Conservation (phyloP, 2,797 vertebrate genomes). For the Melanotaenia trifasciata region DNA sequence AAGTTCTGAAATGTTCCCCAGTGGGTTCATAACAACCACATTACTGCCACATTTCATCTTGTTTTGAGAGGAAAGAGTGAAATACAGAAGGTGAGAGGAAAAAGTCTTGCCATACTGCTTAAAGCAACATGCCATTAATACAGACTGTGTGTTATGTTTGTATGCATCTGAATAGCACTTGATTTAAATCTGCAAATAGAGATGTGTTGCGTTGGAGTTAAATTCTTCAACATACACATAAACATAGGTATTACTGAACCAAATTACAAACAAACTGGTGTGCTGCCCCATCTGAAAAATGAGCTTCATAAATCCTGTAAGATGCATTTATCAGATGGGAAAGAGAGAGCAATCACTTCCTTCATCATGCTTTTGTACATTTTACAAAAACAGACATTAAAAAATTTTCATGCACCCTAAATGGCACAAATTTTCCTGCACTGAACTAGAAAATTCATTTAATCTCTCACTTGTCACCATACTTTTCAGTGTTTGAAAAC, state of each 20-base stretch:
- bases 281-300: conserved; percentile 59
- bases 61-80: conserved; percentile 65
- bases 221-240: conserved; percentile 66
- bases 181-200: conserved; percentile 21
- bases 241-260: conserved; percentile 70
- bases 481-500: conserved; percentile 38
- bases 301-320: background rate
- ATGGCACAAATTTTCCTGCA: conserved; percentile 49
- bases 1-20: conserved; percentile 54
- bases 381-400: conserved; percentile 65
- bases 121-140: conserved; percentile 71
- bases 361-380: conserved; percentile 76
- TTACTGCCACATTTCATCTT: conserved; percentile 58
- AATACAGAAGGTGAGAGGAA: conserved; percentile 57
- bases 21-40: conserved; percentile 23
- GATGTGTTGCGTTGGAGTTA: conserved; percentile 12
- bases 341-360: conserved; percentile 54
- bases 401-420: conserved; percentile 65
- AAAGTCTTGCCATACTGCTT: conserved; percentile 55
- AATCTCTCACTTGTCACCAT: conserved; percentile 11
- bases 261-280: conserved; percentile 52
- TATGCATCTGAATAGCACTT: conserved; percentile 54
- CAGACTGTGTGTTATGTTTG: conserved; percentile 72
- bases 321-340: conserved; percentile 53
- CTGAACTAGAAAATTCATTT: conserved; percentile 6